Base-by-base conservation (phyloP, 2,797 vertebrate genomes). In the Sebastes paucispinis region DNA sequence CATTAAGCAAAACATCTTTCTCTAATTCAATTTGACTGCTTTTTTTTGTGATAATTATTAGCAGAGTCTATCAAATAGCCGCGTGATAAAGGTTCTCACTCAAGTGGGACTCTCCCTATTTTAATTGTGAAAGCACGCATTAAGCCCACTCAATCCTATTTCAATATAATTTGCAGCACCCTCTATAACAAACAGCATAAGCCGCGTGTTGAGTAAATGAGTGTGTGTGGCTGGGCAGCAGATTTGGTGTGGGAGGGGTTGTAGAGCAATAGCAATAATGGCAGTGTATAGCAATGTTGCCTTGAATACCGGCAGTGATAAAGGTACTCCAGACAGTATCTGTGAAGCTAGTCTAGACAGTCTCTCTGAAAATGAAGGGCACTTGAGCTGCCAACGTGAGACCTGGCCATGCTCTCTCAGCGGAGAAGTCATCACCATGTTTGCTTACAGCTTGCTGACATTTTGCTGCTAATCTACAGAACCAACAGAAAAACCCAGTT, bases 331-430 rank as follows among this genome's bases (percentile, higher is more conserved):
- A 93, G 91, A 94, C 93, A 91, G 88, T 73, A 77, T 89, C 85
- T 87, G 24, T 86, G 79, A 85, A 92, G 82, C 63, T 69, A 75
- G 94, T 94, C 94, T 94, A 94, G 93, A 94, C 93, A 91, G 90
- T 72, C 76, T 87, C 79, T 89, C 63, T 89, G 78, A 79, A 86
- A 85, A 77, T 91, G 87, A 94, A 92, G 92, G 88, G 85, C 87
- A 78, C 91, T 93, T 65, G 57, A 90, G 81, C 75, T 79, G 55
- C 76, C 76, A 60, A 83, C 18, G 25, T 80, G 81, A 88, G 89
- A 84, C 86, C 80, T 79, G 85, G 75, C 87, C 80, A 52, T 88
- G 84, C 86, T 91, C 80, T 90, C 88, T 92, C 90, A 47, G 66
- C 79, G 82, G 88, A 90, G 87, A 87, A 91, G 81, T 80, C 81